Percentiles rank a stretch among this genome's conserved stretches.
phyloP scores from a whole-genome alignment of 2,888 invertebrate genomes.

The Clanis bilineata region DNA sequence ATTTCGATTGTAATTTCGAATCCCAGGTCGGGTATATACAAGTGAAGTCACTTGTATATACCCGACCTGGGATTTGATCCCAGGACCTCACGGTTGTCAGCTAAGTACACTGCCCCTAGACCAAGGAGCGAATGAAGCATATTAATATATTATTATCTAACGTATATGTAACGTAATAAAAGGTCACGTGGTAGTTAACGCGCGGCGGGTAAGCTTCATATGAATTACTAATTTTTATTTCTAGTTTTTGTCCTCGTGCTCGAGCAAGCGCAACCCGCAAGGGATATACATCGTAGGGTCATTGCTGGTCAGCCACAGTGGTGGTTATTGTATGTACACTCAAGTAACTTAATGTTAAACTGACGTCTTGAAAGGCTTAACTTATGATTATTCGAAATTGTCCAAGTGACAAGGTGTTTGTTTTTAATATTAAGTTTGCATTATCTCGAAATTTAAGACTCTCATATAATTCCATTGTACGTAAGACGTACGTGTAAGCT shows the following conservation, averaged over 20 bases:
- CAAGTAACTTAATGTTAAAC: background rate
- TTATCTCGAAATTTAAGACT: too few species aligned
- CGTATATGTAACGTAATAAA: conserved; percentile 21
- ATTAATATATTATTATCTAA: background rate
- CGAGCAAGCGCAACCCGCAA: conserved; percentile 47
- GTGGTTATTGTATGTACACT: background rate
- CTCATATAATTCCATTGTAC: too few species aligned
- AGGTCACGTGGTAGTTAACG: conserved; percentile 35
- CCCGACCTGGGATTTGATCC: too few species aligned
- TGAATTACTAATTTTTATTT: conserved; percentile 42
- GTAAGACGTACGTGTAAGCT: too few species aligned
- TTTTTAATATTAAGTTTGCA: too few species aligned
- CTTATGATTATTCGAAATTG: background rate
- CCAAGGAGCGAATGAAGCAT: too few species aligned
- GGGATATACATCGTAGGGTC: conserved; percentile 44
- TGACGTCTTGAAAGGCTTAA: background rate
- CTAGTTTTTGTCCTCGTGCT: conserved; percentile 45
- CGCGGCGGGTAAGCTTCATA: conserved; percentile 34
- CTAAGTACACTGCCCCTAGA: too few species aligned
- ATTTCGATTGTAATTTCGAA: too few species aligned
- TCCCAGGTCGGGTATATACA: too few species aligned
- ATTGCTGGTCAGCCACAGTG: conserved; percentile 39
- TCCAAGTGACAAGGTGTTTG: too few species aligned
- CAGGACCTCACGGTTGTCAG: too few species aligned
- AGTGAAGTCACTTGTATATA: too few species aligned